A percentile compares a stretch with the other conserved stretches of the same genome.
Conservation (phyloP, 2,113 vertebrate species). For the Riparia riparia region DNA sequence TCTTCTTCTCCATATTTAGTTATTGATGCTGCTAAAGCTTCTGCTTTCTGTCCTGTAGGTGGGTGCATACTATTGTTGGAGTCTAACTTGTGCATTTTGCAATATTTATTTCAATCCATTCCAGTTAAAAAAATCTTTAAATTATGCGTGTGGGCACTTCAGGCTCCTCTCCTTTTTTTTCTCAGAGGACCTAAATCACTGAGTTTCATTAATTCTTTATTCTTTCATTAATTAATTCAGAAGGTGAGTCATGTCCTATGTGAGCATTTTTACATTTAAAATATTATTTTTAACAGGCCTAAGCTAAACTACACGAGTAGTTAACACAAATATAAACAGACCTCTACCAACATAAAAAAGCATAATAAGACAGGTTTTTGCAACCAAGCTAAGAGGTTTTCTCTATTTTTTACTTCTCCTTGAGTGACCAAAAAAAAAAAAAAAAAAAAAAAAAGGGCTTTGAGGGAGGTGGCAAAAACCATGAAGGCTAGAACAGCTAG, state of each 20-base stretch:
- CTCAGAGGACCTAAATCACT: background rate
- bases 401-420: background rate
- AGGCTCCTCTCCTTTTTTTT: background rate
- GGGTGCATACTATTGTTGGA: fast-evolving
- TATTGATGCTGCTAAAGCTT: background rate
- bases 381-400: background rate
- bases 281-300: background rate
- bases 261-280: background rate
- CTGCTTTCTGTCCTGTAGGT: background rate
- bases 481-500: background rate
- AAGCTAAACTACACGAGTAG: background rate
- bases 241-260: background rate
- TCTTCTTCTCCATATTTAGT: background rate
- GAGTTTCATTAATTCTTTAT: background rate
- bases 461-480: background rate
- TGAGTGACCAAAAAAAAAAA: background rate
- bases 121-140: background rate
- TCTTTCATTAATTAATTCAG: too few species aligned
- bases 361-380: background rate
- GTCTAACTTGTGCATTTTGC: background rate
- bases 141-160: background rate
- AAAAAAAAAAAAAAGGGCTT: background rate
- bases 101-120: background rate
- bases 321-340: background rate
- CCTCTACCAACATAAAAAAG: background rate